Evolutionary conservation across 2,113 vertebrate species (phyloP), one percentile per base, ranked within the genome.

Genomic region (Stictonetta naevosa): DNA sequence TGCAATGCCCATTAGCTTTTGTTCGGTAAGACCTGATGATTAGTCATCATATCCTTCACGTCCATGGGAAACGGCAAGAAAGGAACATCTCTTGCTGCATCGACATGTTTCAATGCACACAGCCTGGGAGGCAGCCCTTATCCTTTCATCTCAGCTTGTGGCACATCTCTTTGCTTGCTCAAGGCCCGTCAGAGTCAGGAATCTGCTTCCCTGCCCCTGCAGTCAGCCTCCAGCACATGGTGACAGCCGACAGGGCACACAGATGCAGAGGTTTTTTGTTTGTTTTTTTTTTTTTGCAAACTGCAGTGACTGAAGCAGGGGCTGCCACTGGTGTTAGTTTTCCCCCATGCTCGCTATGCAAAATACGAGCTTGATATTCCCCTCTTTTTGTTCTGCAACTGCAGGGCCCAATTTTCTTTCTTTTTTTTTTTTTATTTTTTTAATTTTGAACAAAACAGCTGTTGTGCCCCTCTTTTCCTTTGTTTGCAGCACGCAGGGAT

Each of bases 401-500:
- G 23, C 34, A 72, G 34, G 7, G 13, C 28, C 19, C 59, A 52
- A 22, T 75, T n/a, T n/a, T 33, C n/a, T 28, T n/a, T 58, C 22
- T 22, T 50, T 50, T 42, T 40, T 59, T 4, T 38, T 21, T 53
- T 31, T 66, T 19, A 50, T 56, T 59, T 72, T 42, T 34, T n/a
- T 36, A 17, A 0, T 55, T 59, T 80, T 6, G 58, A 86, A 77
- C 8, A 67, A 74, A 78, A 19, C 13, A 42, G 33, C 42, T 84
- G 13, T 55, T 72, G 64, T 52, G 28, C 69, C 69, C 53, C 48
- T 22, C 31, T 58, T 60, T 69, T 56, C 80, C 74, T 89, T 88
- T 89, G 86, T 84, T 89, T 59, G 62, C 67, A 89, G 69, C 74
- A 86, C 76, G 44, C 28, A 23, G 77, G 44, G 83, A 79, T 74